Evolutionary conservation across 1,140 invertebrate genomes (phyloP).

Genomic region (Hycleus phaleratus): DNA sequence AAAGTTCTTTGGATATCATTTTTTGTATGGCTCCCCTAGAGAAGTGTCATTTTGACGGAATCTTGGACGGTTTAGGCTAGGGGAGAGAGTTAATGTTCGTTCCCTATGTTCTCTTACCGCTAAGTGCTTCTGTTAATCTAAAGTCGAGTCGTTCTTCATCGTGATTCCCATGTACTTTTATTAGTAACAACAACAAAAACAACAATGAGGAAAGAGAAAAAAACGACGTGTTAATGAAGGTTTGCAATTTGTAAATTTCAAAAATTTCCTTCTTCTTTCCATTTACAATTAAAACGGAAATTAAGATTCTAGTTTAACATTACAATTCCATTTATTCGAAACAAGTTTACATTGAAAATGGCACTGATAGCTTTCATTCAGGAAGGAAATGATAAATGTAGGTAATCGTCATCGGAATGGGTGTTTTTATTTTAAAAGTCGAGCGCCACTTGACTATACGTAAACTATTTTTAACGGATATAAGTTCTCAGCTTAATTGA

Average conservation of each 20-base stretch:
- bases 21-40: conserved; percentile 2
- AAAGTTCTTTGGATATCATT: no score
- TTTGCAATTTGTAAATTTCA: no score
- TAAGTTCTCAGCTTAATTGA: conserved; percentile 13
- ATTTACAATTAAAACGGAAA: conserved; percentile 3
- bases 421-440: neutral
- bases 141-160: conserved; percentile 9
- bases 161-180: no score
- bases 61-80: neutral
- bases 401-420: neutral
- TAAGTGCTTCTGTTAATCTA: conserved; percentile 34
- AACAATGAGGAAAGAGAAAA: no score
- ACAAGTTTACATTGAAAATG: no score
- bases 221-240: no score
- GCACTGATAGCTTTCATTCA: neutral
- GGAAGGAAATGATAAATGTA: conserved; percentile 5
- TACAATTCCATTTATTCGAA: neutral
- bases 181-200: no score
- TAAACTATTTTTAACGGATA: conserved; percentile 16
- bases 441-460: conserved; percentile 13
- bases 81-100: conserved; percentile 2
- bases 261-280: no score
- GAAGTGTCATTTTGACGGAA: conserved; percentile 7
- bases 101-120: conserved; percentile 34
- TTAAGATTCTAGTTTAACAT: conserved; percentile 6